Evolutionary conservation across 2,888 invertebrate genomes (phyloP), one percentile per base, ranked within the genome.

Genomic region (Hoplodrina blanda): DNA sequence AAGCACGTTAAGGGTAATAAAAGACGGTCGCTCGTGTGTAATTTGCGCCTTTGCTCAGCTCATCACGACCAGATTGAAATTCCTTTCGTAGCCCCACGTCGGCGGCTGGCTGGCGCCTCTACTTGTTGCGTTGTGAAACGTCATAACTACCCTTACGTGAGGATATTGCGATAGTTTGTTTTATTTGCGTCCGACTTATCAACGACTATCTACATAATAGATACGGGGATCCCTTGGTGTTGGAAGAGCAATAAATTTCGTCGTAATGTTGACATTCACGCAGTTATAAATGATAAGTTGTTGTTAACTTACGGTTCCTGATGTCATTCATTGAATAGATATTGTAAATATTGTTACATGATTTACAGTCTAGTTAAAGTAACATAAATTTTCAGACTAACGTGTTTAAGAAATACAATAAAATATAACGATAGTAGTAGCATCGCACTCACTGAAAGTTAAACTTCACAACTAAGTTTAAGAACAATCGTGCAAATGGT

Each of bases 1-100:
- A 79, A 75, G 69, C 78, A 75, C 71, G 78, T 78, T 79, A 85
- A 78, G 81, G 82, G 87, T 88, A 87, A 87, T 88, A 88, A 89
- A 88, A 88, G 88, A 87, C 85, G 88, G 85, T 85, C 88, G 89
- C 86, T 88, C 86, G 89, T 90, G 86, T 92, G 92, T 93, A 94
- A 94, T 94, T 94, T 93, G 92, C 93, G 92, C 93, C 91, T 92
- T 88, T 87, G 91, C 91, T 90, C 89, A 87, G 87, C 90, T 94
- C 93, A 93, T 94, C 94, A 92, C 89, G 89, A 85, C 91, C 94
- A 94, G 94, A 95, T 95, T 95, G 94, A 93, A 94, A 95, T 95
- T 94, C 94, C 92, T 92, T 87, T 88, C 89, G 89, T 85, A 87
- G 87, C 89, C 90, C 90, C 89, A 85, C 88, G 91, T 87, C 91